phyloP scores from a whole-genome alignment of 2,888 invertebrate genomes.

The Cephus nigrinus region DNA sequence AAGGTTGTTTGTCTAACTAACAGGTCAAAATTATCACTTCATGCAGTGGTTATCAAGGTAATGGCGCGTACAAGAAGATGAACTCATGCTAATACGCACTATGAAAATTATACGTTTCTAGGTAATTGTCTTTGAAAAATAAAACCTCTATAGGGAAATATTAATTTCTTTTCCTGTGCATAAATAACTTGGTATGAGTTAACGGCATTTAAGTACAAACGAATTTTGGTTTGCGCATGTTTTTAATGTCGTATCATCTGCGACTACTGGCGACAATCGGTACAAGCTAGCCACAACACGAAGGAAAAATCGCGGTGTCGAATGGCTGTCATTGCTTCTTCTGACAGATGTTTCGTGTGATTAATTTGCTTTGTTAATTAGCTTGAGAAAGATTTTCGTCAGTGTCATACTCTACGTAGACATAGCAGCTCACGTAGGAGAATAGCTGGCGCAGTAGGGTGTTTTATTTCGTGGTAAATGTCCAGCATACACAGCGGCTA shows the following conservation, averaged over 20 bases:
- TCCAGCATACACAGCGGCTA: slow-evolving; percentile 16
- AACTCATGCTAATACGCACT: background rate
- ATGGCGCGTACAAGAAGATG: background rate
- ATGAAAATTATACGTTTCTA: background rate
- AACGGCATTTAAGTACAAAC: background rate
- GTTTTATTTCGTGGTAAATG: slow-evolving; percentile 24
- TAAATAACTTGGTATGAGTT: background rate
- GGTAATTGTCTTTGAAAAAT: background rate
- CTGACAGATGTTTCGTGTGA: slow-evolving; percentile 50
- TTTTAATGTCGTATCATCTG: background rate
- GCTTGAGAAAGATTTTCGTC: background rate
- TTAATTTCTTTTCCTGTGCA: background rate
- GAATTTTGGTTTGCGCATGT: background rate
- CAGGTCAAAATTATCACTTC: background rate
- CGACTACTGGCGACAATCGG: slow-evolving; percentile 12
- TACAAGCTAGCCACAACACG: slow-evolving; percentile 46
- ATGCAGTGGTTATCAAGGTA: background rate
- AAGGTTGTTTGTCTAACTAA: no score
- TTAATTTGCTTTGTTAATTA: slow-evolving; percentile 31
- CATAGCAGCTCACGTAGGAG: background rate
- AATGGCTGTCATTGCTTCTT: slow-evolving; percentile 49
- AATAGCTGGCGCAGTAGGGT: slow-evolving; percentile 5
- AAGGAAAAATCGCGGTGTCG: slow-evolving; percentile 39
- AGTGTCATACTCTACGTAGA: slow-evolving; percentile 4
- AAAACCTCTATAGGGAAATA: background rate